A percentile compares a stretch with the other conserved stretches of the same genome.
phyloP scores from a whole-genome alignment of 2,797 vertebrate genomes.

The Ibycter americanus region DNA sequence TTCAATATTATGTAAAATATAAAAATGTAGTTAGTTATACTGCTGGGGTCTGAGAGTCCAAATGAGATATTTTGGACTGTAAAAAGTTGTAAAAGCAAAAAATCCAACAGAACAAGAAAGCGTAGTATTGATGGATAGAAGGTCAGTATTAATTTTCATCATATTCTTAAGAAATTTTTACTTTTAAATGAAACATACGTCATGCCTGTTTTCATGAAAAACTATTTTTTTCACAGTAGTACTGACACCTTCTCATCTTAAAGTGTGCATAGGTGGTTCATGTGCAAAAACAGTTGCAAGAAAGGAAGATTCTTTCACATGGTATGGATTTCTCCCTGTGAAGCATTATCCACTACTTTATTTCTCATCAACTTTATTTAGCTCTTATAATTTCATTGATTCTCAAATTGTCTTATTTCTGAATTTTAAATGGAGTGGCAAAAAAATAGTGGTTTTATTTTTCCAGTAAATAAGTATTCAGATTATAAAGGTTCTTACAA shows the following conservation, averaged over 20 bases:
- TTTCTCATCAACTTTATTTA: neutral
- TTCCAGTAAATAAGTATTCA: neutral
- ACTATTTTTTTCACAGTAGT: neutral
- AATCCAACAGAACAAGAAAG: neutral
- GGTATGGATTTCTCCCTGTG: neutral
- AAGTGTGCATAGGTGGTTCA: neutral
- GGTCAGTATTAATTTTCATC: neutral
- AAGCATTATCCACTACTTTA: neutral
- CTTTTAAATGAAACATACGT: neutral
- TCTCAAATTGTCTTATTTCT: neutral
- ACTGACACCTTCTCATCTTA: accelerated
- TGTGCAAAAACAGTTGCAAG: neutral
- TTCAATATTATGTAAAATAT: neutral
- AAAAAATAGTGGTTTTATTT: neutral
- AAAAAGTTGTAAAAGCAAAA: neutral
- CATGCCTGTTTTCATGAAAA: neutral
- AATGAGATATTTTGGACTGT: neutral
- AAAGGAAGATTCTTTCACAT: neutral
- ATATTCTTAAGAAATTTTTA: neutral
- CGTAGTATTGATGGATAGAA: neutral
- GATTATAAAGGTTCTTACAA: neutral
- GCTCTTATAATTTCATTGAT: neutral
- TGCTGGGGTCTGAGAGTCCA: neutral
- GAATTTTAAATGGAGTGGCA: neutral
- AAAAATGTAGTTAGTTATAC: neutral